A percentile compares a stretch with the other conserved stretches of the same genome.
Conservation (phyloP, 1,140 invertebrate genomes). For the Saxidomus purpurata region DNA sequence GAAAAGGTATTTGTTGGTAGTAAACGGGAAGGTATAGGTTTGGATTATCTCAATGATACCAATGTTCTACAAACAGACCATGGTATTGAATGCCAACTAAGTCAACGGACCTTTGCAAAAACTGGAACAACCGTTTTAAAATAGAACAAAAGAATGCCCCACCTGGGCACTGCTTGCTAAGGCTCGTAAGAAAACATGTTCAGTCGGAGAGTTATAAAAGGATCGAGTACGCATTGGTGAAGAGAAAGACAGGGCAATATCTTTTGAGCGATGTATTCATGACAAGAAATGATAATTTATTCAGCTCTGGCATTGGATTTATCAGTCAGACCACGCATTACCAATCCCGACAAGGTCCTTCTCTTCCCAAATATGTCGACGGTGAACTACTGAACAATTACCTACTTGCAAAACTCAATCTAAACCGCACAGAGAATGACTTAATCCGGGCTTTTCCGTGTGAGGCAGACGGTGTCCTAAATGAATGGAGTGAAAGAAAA, state of each 20-base stretch:
- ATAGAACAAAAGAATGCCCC: background rate
- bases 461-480: background rate
- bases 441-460: background rate
- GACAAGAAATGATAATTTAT: slow-evolving; percentile 38
- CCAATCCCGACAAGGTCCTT: background rate
- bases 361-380: background rate
- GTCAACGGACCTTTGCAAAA: background rate
- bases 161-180: background rate
- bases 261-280: slow-evolving; percentile 31
- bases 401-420: background rate
- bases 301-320: background rate
- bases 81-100: background rate
- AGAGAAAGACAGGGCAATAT: slow-evolving; percentile 4
- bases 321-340: background rate
- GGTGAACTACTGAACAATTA: background rate
- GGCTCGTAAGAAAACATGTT: background rate
- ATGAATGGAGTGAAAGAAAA: background rate
- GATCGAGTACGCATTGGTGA: background rate
- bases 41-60: background rate
- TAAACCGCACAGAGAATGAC: background rate
- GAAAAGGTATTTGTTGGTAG: slow-evolving; percentile 23
- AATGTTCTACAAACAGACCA: slow-evolving; percentile 3
- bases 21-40: slow-evolving; percentile 15
- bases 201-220: background rate
- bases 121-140: background rate